Conservation (phyloP, 2,113 vertebrate genomes). For the Rana temporaria region DNA sequence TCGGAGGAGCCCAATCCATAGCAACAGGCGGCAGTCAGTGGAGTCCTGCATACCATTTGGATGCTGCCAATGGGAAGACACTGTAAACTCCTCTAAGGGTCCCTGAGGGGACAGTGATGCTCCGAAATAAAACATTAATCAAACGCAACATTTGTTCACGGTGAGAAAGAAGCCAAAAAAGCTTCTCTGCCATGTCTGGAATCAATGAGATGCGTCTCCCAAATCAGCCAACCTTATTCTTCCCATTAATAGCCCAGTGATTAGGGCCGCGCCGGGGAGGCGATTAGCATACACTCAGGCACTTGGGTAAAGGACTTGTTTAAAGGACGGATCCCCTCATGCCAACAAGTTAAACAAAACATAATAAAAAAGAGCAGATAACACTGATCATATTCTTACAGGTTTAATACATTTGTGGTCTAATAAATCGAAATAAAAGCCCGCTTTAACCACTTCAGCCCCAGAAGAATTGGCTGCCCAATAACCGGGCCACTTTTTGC, state of each 20-base stretch:
- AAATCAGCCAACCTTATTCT: constrained; percentile 20
- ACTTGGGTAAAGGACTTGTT: not conserved
- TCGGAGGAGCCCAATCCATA: not conserved
- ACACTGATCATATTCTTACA: not conserved
- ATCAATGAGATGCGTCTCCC: constrained; percentile 45
- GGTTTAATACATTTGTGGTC: not conserved
- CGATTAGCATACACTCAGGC: not conserved
- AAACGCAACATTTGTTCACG: constrained; percentile 32
- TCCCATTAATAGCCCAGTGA: not conserved
- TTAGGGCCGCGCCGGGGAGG: not conserved
- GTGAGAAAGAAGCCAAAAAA: constrained; percentile 49
- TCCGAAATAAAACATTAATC: constrained; percentile 39
- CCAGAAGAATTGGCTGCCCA: too few species aligned
- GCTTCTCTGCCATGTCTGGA: constrained; percentile 1
- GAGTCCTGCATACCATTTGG: not conserved
- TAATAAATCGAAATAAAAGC: not conserved
- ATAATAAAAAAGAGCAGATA: too few species aligned
- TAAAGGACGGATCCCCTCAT: not conserved
- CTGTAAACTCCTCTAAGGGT: constrained; percentile 8
- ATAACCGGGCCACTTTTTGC: too few species aligned
- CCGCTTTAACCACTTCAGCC: too few species aligned
- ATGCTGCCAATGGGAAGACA: constrained; percentile 15
- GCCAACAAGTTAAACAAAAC: too few species aligned
- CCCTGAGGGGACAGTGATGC: constrained; percentile 19
- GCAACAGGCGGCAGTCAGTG: constrained; percentile 36